phyloP scores from a whole-genome alignment of 2,113 vertebrate species.

The Sander vitreus region DNA sequence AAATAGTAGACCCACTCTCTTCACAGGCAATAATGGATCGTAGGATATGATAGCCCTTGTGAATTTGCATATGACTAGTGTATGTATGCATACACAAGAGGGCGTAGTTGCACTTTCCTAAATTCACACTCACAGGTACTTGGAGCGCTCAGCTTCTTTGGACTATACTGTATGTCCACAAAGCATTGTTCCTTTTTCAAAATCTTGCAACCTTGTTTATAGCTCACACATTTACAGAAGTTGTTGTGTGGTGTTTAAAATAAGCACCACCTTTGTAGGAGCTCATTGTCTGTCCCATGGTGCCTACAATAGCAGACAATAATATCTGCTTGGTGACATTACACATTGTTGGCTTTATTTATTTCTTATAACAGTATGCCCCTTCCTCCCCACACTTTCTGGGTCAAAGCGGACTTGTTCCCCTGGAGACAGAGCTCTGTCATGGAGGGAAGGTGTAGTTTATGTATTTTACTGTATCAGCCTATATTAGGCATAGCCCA shows the following conservation, averaged over 20 bases:
- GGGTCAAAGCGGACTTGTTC: constrained; percentile 35
- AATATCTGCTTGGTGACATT: constrained; percentile 50
- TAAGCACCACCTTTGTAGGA: constrained; percentile 19
- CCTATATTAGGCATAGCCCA: constrained; percentile 80
- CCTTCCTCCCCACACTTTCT: constrained; percentile 27
- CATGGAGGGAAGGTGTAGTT: constrained; percentile 58
- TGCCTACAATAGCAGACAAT: constrained; percentile 63
- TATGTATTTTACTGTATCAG: constrained; percentile 65
- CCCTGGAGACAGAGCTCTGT: constrained; percentile 56
- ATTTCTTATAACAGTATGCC: not conserved
- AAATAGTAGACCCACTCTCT: constrained; percentile 19
- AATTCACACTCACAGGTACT: constrained; percentile 38
- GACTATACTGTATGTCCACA: constrained; percentile 14
- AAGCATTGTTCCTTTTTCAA: not conserved
- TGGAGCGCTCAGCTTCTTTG: constrained; percentile 14
- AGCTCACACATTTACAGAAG: constrained; percentile 10
- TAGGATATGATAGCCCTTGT: constrained; percentile 36
- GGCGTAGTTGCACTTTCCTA: constrained; percentile 66
- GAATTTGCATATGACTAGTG: constrained; percentile 38
- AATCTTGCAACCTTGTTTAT: not conserved
- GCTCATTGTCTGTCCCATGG: constrained; percentile 58
- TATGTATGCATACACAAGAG: constrained; percentile 59
- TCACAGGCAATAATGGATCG: constrained; percentile 71
- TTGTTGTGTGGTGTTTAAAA: constrained; percentile 23
- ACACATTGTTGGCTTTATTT: constrained; percentile 34